A percentile compares a stretch with the other conserved stretches of the same genome.
Evolutionary conservation across 2,888 invertebrate species (phyloP).

Genomic region (Polia nebulosa): DNA sequence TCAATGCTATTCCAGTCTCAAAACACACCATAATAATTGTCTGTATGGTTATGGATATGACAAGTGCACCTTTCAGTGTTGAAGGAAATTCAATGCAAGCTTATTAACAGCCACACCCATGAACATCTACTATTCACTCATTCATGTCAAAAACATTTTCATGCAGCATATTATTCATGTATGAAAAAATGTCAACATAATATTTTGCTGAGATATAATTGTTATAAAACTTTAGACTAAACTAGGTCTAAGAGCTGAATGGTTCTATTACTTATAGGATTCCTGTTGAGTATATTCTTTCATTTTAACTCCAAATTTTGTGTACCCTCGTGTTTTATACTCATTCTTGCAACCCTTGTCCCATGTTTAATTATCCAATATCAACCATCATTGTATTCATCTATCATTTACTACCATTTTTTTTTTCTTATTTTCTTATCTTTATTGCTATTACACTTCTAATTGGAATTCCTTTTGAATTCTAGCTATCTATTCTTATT

Average conservation of each 20-base stretch:
- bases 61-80: not conserved
- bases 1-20: not conserved
- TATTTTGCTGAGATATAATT: not conserved
- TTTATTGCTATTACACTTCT: not conserved
- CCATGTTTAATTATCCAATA: not conserved
- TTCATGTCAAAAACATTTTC: not conserved
- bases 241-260: too few species aligned
- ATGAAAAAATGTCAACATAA: too few species aligned
- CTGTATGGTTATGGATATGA: not conserved
- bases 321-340: not conserved
- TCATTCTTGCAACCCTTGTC: too few species aligned
- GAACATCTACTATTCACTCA: not conserved
- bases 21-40: not conserved
- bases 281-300: too few species aligned
- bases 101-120: conserved; percentile 9
- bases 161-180: not conserved
- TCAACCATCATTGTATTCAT: not conserved
- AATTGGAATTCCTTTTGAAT: not conserved
- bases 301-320: not conserved
- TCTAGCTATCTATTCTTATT: not conserved
- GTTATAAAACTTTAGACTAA: too few species aligned
- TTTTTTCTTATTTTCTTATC: too few species aligned
- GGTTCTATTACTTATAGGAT: too few species aligned
- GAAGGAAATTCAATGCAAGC: not conserved
- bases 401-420: too few species aligned